Base-by-base conservation (phyloP, 2,888 invertebrate genomes). In the Gymnoscelis rufifasciata region DNA sequence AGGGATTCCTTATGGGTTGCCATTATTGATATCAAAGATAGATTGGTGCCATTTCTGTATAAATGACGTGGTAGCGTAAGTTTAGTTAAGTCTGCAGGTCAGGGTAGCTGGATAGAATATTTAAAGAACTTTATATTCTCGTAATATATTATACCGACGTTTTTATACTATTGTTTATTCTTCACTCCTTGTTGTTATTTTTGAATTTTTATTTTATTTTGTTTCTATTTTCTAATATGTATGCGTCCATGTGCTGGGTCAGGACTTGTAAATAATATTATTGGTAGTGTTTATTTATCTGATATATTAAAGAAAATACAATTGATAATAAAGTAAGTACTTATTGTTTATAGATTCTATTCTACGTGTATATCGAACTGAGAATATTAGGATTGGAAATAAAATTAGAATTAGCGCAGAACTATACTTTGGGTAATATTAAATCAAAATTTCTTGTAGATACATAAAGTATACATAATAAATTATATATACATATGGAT, bases 11-110 rank as follows among this genome's bases (percentile, higher is more conserved):
- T 84, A 81, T 81, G 84, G 86, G 79, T 87, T 88, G 87, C 88
- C 87, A 88, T 88, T 87, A 76, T 74, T 81, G 76, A 87, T 88
- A 88, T 88, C 88, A 88, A 88, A 88, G 88, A 88, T 87, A 87
- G 87, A 83, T 87, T 83, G 88, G 88, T 88, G 88, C 88, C 88
- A 88, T 88, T 86, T 84, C 83, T 83, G 74, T 83, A 77, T 87
- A 81, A 76, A 83, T 74, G 84, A 86, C 71, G 83, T 71, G 84
- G 81, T 84, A 86, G 84, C 57, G 80, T 88, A 84, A 83, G 87
- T 75, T 82, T 78, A 87, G 83, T 80, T 87, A 84, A 81, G 87
- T 83, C 82, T 80, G 83, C 83, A 72, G 87, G 87, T 83, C 87
- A 88, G 88, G 87, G 87, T 87, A 86, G 83, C 74, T 79, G 83